A percentile compares a stretch with the other conserved stretches of the same genome.
Evolutionary conservation across 1,140 invertebrate genomes (phyloP).

Genomic region (Zaprionus nigranus): DNA sequence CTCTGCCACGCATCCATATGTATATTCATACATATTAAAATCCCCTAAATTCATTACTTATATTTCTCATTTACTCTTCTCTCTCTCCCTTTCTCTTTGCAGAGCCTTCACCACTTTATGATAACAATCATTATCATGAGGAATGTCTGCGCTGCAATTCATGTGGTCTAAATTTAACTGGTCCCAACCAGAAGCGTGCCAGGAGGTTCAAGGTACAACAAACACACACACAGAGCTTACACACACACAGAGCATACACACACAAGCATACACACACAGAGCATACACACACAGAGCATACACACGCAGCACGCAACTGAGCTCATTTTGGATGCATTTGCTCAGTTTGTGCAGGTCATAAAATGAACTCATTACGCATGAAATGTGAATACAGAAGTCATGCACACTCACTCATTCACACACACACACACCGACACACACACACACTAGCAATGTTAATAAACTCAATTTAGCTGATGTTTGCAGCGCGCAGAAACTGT

Average conservation of each 20-base stretch:
- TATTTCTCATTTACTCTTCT: constrained; percentile 6
- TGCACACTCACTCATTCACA: constrained; percentile 14
- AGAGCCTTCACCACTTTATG: constrained; percentile 95
- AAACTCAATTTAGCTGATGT: constrained; percentile 43
- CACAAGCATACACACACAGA: neutral
- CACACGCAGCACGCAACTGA: neutral
- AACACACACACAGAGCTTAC: constrained; percentile 13
- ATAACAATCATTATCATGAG: constrained; percentile 98
- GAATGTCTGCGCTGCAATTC: constrained; percentile 98
- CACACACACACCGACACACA: constrained; percentile 12
- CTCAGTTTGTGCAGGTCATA: constrained; percentile 57
- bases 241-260: neutral
- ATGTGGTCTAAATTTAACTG: constrained; percentile 95
- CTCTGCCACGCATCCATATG: no score
- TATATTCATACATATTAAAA: neutral
- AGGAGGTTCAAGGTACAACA: constrained; percentile 86
- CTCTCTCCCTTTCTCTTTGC: constrained; percentile 82
- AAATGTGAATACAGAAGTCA: constrained; percentile 47
- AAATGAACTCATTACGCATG: constrained; percentile 59
- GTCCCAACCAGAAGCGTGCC: constrained; percentile 91
- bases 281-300: constrained; percentile 9
- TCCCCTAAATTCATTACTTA: neutral
- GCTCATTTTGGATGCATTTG: constrained; percentile 73
- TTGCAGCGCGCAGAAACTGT: constrained; percentile 14
- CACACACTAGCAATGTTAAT: constrained; percentile 18